Percentiles rank a stretch among this genome's conserved stretches.
These are phyloP conservation scores for Mnemiopsis leidyi DNA, from an alignment of 37 sponge, comb jelly and placozoan species.

Conservation along the genomic window DNA sequence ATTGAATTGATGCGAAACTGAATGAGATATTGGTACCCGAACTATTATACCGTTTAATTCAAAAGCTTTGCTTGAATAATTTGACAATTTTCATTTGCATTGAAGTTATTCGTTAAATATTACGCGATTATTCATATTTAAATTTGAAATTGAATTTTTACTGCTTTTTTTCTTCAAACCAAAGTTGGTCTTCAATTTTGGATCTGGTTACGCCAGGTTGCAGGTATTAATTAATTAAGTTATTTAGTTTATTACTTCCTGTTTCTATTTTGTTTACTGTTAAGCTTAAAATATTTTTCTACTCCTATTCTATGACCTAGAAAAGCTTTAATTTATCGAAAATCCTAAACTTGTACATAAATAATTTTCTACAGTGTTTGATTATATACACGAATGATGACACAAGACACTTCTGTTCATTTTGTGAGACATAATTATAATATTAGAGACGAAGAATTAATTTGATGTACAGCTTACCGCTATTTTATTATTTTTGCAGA, in stretches of 20 bases:
- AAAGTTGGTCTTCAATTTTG: no score
- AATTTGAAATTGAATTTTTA: not conserved
- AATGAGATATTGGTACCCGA: not conserved
- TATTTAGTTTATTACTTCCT: not conserved
- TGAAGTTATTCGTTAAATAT: not conserved
- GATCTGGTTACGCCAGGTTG: not conserved
- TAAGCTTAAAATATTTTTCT: not conserved
- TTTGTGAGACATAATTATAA: no score
- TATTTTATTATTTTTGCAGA: no score
- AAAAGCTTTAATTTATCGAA: not conserved
- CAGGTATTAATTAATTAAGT: not conserved
- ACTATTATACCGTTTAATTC: not conserved
- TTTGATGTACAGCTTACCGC: no score
- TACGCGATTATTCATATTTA: not conserved
- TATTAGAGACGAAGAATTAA: no score
- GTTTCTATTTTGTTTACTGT: not conserved
- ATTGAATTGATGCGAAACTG: not conserved
- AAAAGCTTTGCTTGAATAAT: not conserved
- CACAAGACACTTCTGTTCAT: no score
- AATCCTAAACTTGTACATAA: not conserved
- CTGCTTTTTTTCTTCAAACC: not conserved
- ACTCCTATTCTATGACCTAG: not conserved
- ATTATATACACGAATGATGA: no score
- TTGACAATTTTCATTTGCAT: not conserved
- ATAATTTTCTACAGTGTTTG: not conserved